These are phyloP conservation scores for Salticus scenicus DNA, from an alignment of 2,888 invertebrate species.

Conservation along the genomic window DNA sequence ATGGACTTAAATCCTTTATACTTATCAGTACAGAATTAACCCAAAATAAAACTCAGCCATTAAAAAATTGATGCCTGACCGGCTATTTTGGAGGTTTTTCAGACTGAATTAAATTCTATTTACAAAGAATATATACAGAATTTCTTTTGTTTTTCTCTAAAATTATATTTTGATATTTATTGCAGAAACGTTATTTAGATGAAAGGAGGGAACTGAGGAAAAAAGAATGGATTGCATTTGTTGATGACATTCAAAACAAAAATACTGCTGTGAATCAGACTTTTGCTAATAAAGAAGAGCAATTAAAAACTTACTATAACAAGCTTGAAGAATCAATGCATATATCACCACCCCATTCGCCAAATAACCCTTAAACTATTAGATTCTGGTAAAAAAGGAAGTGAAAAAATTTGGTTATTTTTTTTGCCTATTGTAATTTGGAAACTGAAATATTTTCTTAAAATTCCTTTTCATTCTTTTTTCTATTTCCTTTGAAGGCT, in stretches of 20 bases:
- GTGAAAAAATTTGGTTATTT: not conserved
- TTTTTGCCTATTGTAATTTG: not conserved
- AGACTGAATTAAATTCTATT: no score
- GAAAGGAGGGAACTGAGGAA: slow-evolving; percentile 79
- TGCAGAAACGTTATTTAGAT: slow-evolving; percentile 76
- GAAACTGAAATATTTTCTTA: no score
- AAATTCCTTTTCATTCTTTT: no score
- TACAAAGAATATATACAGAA: no score
- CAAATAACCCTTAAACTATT: slow-evolving; percentile 27
- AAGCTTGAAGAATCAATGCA: slow-evolving; percentile 82
- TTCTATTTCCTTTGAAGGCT: no score
- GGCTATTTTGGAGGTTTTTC: no score
- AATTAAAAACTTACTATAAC: slow-evolving; percentile 84
- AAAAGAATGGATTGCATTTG: slow-evolving; percentile 84
- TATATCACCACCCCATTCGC: slow-evolving; percentile 50
- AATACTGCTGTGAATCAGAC: slow-evolving; percentile 85
- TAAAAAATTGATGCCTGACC: no score
- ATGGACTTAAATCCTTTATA: no score
- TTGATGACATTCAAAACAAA: slow-evolving; percentile 85
- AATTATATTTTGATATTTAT: no score
- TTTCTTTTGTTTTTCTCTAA: no score
- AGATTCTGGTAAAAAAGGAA: not conserved
- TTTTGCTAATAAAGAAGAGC: slow-evolving; percentile 86
- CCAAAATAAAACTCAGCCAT: no score
- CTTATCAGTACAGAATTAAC: no score